A percentile compares a stretch with the other conserved stretches of the same genome.
These are phyloP conservation scores for Aricia agestis DNA, from an alignment of 1,140 invertebrate genomes.

Conservation along the genomic window DNA sequence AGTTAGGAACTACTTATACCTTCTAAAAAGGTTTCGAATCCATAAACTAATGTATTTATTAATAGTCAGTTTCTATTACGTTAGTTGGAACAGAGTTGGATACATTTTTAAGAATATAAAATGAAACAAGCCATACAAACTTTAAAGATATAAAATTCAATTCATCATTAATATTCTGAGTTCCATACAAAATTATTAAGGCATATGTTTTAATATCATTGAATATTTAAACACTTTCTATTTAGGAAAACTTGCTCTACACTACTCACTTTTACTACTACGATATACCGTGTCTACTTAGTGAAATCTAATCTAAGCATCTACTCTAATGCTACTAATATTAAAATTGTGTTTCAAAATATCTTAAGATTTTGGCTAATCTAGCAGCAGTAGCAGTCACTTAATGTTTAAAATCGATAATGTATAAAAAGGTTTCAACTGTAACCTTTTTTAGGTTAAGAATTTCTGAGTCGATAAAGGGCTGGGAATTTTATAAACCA, in stretches of 20 bases:
- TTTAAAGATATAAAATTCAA: background rate
- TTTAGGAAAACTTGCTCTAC: background rate
- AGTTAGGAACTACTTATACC: no score
- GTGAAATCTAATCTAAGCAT: background rate
- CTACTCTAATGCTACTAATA: slow-evolving; percentile 10
- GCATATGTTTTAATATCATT: slow-evolving; percentile 5
- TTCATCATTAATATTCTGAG: background rate
- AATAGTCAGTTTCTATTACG: no score
- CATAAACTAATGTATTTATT: no score
- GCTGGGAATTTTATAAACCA: background rate
- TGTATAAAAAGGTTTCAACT: background rate
- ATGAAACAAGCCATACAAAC: no score
- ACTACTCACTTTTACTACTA: background rate
- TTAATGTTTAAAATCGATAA: background rate
- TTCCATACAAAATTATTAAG: slow-evolving; percentile 12
- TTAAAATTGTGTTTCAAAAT: slow-evolving; percentile 8
- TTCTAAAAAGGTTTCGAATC: no score
- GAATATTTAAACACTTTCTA: background rate
- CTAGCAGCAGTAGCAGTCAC: background rate
- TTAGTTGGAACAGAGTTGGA: no score
- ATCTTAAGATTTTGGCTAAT: slow-evolving; percentile 14
- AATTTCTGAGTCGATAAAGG: background rate
- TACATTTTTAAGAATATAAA: no score
- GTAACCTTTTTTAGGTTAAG: background rate
- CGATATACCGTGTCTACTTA: background rate